Conservation (phyloP, 2,113 vertebrate species). For the Embiotoca jacksoni region DNA sequence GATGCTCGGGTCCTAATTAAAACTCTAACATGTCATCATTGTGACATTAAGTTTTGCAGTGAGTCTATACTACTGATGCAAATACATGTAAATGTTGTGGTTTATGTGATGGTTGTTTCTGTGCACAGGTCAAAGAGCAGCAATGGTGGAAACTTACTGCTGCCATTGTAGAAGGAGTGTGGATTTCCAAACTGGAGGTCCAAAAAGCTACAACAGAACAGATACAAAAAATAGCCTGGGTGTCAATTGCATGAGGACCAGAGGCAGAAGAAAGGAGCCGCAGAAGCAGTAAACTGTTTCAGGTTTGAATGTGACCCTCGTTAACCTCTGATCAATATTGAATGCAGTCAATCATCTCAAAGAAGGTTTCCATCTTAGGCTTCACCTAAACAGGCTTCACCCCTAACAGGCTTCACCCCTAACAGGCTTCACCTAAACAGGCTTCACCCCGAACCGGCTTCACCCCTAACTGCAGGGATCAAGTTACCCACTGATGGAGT, state of each 20-base stretch:
- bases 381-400: constrained; percentile 18
- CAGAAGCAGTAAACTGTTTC: background rate
- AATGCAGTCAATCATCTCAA: constrained; percentile 44
- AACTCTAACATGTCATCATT: background rate
- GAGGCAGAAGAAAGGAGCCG: background rate
- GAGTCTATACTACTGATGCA: background rate
- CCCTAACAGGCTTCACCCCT: background rate
- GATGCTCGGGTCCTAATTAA: too few relatives aligned
- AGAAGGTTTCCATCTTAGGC: constrained; percentile 39
- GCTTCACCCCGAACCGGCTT: background rate
- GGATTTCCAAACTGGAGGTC: constrained; percentile 47
- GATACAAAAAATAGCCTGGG: background rate
- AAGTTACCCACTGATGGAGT: constrained; percentile 5
- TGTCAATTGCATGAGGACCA: background rate
- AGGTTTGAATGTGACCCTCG: constrained; percentile 18
- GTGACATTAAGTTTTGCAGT: background rate
- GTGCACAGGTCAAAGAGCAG: background rate
- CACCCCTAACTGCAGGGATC: constrained; percentile 4
- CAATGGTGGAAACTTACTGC: constrained; percentile 74
- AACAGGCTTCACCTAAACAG: constrained; percentile 54
- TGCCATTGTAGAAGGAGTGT: constrained; percentile 76
- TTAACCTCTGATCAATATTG: constrained; percentile 65
- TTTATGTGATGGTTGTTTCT: background rate
- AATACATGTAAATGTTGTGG: constrained; percentile 37
- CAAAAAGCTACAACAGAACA: constrained; percentile 55